phyloP scores from a whole-genome alignment of 2,888 invertebrate species.

The Melangyna quadrimaculata region DNA sequence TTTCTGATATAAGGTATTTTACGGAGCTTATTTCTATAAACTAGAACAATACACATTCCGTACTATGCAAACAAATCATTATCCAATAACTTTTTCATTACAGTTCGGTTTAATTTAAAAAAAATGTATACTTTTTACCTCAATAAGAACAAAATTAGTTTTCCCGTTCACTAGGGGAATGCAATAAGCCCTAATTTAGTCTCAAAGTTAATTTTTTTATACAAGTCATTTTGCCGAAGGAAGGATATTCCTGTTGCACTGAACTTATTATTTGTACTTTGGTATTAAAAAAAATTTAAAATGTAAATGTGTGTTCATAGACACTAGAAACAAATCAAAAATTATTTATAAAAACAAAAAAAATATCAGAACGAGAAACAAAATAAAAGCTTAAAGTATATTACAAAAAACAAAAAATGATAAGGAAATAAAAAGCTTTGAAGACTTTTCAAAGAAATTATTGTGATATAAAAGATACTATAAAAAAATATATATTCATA shows the following conservation, averaged over 20 bases:
- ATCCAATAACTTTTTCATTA: neutral
- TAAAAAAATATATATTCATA: slow-evolving; percentile 27
- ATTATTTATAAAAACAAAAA: slow-evolving; percentile 12
- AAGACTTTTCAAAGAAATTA: slow-evolving; percentile 63
- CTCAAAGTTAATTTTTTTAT: neutral
- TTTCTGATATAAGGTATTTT: neutral
- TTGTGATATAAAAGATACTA: slow-evolving; percentile 69
- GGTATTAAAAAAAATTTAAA: neutral
- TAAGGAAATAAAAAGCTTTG: slow-evolving; percentile 26
- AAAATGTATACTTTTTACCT: neutral
- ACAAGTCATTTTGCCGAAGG: neutral
- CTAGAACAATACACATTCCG: neutral
- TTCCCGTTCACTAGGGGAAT: neutral
- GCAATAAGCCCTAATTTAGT: neutral
- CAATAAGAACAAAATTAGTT: neutral
- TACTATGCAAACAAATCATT: neutral
- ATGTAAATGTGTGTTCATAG: slow-evolving; percentile 36
- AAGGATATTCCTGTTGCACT: neutral
- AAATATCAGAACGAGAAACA: neutral
- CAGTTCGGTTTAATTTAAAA: neutral
- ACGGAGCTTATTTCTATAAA: neutral
- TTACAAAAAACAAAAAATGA: neutral
- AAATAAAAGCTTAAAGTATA: neutral
- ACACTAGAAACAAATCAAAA: slow-evolving; percentile 40
- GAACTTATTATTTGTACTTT: neutral